A percentile compares a stretch with the other conserved stretches of the same genome.
Conservation (phyloP, 2,888 invertebrate genomes). For the Spodoptera exigua region DNA sequence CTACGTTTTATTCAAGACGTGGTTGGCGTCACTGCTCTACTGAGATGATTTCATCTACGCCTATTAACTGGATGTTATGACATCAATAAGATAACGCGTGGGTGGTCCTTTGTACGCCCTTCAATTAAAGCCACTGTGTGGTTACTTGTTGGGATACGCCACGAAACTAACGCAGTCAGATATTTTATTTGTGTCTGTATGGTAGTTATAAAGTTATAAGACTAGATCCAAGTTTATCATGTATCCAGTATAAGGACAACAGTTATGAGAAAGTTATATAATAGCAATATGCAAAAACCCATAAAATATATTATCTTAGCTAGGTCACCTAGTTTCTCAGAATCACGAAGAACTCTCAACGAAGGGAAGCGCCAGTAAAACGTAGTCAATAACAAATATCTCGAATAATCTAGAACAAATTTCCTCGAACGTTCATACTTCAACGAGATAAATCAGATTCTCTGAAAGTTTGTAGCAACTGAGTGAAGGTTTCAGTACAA, state of each 20-base stretch:
- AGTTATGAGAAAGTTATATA: slow-evolving; percentile 5
- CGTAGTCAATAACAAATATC: slow-evolving; percentile 29
- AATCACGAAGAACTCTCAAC: slow-evolving; percentile 2
- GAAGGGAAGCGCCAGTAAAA: slow-evolving; percentile 9
- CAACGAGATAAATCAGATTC: slow-evolving; percentile 45
- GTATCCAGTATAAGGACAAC: too few relatives aligned
- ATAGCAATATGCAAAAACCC: neutral
- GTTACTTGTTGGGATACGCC: too few relatives aligned
- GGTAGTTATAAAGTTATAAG: too few relatives aligned
- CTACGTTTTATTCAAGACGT: slow-evolving; percentile 14
- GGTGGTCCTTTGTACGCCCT: slow-evolving; percentile 18
- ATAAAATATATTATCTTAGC: slow-evolving; percentile 2
- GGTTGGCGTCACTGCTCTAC: slow-evolving; percentile 25
- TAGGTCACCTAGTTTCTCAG: slow-evolving; percentile 24
- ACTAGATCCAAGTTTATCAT: too few relatives aligned
- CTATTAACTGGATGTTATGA: slow-evolving; percentile 40
- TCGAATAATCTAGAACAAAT: slow-evolving; percentile 40
- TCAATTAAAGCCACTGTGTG: slow-evolving; percentile 28
- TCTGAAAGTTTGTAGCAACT: slow-evolving; percentile 35
- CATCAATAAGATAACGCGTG: slow-evolving; percentile 36
- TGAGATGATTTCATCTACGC: slow-evolving; percentile 40
- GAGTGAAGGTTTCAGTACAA: neutral
- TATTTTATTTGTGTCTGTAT: too few relatives aligned
- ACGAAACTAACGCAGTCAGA: too few relatives aligned
- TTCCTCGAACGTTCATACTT: slow-evolving; percentile 33